These are phyloP conservation scores for Dendrolimus punctatus DNA, from an alignment of 1,140 invertebrate species.

Conservation along the genomic window DNA sequence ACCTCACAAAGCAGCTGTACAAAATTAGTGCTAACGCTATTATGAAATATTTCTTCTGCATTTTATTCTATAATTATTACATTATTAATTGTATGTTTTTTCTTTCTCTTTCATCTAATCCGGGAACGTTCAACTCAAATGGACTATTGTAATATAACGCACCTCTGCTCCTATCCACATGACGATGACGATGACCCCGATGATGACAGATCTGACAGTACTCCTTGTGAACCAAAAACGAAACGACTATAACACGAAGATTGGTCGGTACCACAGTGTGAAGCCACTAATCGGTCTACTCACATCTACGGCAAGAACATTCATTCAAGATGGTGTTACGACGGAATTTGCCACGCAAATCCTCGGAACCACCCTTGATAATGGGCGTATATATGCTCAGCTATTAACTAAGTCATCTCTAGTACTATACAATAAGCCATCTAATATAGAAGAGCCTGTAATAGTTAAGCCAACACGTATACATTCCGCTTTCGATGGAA, in stretches of 20 bases:
- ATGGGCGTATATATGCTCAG: conserved; percentile 88
- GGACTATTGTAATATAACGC: conserved; percentile 65
- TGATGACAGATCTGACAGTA: conserved; percentile 58
- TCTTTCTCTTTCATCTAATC: conserved; percentile 71
- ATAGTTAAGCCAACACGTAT: conserved; percentile 73
- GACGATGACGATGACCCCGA: conserved; percentile 13
- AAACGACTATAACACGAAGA: conserved; percentile 60
- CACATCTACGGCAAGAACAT: conserved; percentile 90
- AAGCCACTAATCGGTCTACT: conserved; percentile 86
- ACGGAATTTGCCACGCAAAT: conserved; percentile 93
- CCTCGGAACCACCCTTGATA: conserved; percentile 88
- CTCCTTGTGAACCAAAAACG: conserved; percentile 64
- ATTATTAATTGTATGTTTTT: conserved; percentile 71
- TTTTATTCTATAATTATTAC: conserved; percentile 48
- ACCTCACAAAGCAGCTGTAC: conserved; percentile 28
- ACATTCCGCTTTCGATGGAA: conserved; percentile 60
- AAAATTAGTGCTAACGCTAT: conserved; percentile 60
- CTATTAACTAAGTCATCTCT: conserved; percentile 89
- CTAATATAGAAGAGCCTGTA: conserved; percentile 67
- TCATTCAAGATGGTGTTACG: conserved; percentile 91
- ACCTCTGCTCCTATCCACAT: conserved; percentile 55
- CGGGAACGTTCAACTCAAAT: conserved; percentile 59
- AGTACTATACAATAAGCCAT: conserved; percentile 82
- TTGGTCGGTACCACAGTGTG: conserved; percentile 79
- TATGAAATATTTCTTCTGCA: conserved; percentile 35